Conservation (phyloP, 2,888 invertebrate species). For the Auanema freiburgensis region DNA sequence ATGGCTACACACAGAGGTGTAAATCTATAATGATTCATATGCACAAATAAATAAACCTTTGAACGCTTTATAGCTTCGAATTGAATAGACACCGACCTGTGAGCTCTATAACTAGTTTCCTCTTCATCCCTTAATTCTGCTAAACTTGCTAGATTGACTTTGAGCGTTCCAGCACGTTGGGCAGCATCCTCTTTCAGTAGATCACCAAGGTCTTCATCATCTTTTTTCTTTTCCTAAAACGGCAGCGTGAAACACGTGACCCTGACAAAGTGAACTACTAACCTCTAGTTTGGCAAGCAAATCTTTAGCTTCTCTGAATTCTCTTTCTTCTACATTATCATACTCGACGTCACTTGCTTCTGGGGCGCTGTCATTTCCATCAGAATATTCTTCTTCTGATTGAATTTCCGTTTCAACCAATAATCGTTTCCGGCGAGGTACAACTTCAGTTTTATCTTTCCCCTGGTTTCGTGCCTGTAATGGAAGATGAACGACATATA, state of each 20-base stretch:
- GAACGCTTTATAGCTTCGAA: background rate
- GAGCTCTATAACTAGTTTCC: slow-evolving; percentile 43
- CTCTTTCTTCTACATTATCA: slow-evolving; percentile 50
- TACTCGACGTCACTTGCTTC: slow-evolving; percentile 48
- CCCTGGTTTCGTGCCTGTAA: background rate
- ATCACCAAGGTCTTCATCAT: slow-evolving; percentile 31
- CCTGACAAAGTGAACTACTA: background rate
- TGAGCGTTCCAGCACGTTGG: slow-evolving; percentile 34
- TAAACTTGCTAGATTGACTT: slow-evolving; percentile 44
- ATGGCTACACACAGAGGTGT: slow-evolving; percentile 47
- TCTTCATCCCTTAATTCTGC: slow-evolving; percentile 44
- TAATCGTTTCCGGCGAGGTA: slow-evolving; percentile 19
- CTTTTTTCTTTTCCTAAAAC: slow-evolving; percentile 11
- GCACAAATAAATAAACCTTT: slow-evolving; percentile 1
- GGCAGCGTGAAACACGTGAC: too few species aligned
- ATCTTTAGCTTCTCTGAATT: slow-evolving; percentile 53
- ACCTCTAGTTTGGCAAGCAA: slow-evolving; percentile 52
- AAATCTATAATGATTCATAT: slow-evolving; percentile 25
- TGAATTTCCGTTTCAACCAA: slow-evolving; percentile 37
- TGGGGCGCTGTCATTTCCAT: slow-evolving; percentile 26
- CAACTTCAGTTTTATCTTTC: slow-evolving; percentile 28
- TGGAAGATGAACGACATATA: background rate
- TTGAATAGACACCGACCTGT: slow-evolving; percentile 30
- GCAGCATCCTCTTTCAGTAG: slow-evolving; percentile 47
- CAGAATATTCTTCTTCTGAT: slow-evolving; percentile 34